Evolutionary conservation across 2,797 vertebrate genomes (phyloP).

Genomic region (Okamejei kenojei): DNA sequence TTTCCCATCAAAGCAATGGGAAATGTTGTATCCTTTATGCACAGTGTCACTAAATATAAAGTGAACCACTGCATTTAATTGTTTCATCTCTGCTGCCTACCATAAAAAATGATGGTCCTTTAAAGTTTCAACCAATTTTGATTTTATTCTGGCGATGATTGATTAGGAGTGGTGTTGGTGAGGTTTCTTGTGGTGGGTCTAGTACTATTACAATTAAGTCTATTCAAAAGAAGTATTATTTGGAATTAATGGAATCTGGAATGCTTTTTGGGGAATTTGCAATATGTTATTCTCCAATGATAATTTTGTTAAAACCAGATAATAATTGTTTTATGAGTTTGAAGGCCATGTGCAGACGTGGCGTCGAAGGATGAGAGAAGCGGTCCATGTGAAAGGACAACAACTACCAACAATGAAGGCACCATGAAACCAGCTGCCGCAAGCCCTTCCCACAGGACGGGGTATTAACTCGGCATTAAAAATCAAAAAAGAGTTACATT

Average conservation of each 20-base stretch:
- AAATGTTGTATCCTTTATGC: conserved; percentile 58
- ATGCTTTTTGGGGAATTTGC: background rate
- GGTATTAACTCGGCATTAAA: too few relatives aligned
- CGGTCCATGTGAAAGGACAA: too few relatives aligned
- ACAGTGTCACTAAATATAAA: conserved; percentile 66
- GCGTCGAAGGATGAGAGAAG: too few relatives aligned
- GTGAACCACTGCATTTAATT: conserved; percentile 62
- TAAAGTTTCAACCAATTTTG: conserved; percentile 61
- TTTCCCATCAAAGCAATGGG: conserved; percentile 56
- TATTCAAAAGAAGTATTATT: conserved; percentile 57
- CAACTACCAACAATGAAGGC: too few relatives aligned
- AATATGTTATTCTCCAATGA: background rate
- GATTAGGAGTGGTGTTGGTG: too few relatives aligned
- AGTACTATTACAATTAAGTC: conserved; percentile 51
- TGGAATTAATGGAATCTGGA: conserved; percentile 62
- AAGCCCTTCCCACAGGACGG: too few relatives aligned
- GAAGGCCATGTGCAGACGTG: too few relatives aligned
- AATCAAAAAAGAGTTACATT: too few relatives aligned
- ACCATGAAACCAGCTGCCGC: too few relatives aligned
- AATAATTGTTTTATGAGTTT: background rate
- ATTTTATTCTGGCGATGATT: conserved; percentile 47
- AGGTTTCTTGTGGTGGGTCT: conserved; percentile 48
- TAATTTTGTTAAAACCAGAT: background rate
- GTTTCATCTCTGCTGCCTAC: conserved; percentile 64
- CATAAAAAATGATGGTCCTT: conserved; percentile 65